Percentiles rank a stretch among this genome's conserved stretches.
Evolutionary conservation across 1,140 invertebrate species (phyloP).

Genomic region (Euborellia annulipes): DNA sequence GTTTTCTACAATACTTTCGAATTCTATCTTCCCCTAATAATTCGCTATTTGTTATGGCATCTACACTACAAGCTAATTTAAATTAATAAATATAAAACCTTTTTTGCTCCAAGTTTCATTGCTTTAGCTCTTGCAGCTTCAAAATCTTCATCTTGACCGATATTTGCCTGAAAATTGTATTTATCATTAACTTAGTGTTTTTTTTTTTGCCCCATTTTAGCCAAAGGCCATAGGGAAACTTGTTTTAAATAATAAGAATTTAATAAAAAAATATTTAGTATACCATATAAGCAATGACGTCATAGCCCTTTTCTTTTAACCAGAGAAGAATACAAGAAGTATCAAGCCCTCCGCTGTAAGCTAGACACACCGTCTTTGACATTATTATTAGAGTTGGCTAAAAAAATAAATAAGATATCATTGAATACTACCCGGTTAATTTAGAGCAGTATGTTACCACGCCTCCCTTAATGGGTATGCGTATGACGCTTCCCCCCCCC

Average conservation of each 20-base stretch:
- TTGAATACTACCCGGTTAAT: too few relatives aligned
- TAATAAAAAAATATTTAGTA: background rate
- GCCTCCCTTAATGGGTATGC: too few relatives aligned
- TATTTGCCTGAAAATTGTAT: constrained; percentile 38
- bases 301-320: constrained; percentile 59
- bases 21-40: too few relatives aligned
- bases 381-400: too few relatives aligned
- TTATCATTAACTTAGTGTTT: background rate
- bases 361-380: constrained; percentile 42
- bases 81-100: constrained; percentile 33
- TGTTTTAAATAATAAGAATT: background rate
- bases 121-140: constrained; percentile 51
- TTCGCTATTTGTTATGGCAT: too few relatives aligned
- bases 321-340: constrained; percentile 77
- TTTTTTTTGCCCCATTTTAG: too few relatives aligned
- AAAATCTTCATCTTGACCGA: constrained; percentile 71
- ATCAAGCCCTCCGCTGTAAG: constrained; percentile 75
- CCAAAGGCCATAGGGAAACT: too few relatives aligned
- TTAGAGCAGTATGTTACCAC: too few relatives aligned
- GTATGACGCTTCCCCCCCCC: too few relatives aligned
- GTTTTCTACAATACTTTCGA: too few relatives aligned
- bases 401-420: too few relatives aligned
- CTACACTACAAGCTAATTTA: too few relatives aligned
- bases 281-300: constrained; percentile 62
- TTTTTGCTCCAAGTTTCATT: constrained; percentile 50